These are phyloP conservation scores for Manis javanica DNA, from an alignment of 2,797 vertebrate species.

Conservation along the genomic window DNA sequence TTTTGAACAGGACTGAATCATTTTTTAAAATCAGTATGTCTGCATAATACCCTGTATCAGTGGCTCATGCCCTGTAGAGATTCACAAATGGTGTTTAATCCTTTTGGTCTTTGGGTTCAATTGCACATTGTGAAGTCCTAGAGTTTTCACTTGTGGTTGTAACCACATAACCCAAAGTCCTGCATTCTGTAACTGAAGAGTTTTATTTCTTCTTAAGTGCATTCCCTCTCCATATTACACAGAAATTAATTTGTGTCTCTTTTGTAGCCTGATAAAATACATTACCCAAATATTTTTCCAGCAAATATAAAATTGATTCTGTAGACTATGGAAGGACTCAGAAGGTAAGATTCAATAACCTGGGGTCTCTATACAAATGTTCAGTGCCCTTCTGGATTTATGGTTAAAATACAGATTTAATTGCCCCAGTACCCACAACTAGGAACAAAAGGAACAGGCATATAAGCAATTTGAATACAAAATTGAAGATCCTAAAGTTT, in stretches of 20 bases:
- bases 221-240: background rate
- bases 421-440: background rate
- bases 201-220: background rate
- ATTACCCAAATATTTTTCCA: background rate
- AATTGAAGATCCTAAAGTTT: background rate
- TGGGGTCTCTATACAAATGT: background rate
- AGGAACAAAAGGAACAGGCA: background rate
- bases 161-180: background rate
- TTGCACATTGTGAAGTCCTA: background rate
- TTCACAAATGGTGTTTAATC: background rate
- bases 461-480: background rate
- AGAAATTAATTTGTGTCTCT: background rate
- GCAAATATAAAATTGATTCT: background rate
- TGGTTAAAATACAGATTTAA: background rate
- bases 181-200: background rate
- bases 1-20: background rate
- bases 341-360: background rate
- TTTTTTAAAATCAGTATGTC: background rate
- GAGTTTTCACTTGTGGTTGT: background rate
- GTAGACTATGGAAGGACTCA: background rate
- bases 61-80: background rate
- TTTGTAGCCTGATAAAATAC: background rate
- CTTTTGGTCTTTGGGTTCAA: background rate
- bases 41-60: background rate
- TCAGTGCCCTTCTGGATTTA: background rate